These are phyloP conservation scores for Heliconius eleuchia DNA, from an alignment of 1,140 invertebrate genomes.

Conservation along the genomic window DNA sequence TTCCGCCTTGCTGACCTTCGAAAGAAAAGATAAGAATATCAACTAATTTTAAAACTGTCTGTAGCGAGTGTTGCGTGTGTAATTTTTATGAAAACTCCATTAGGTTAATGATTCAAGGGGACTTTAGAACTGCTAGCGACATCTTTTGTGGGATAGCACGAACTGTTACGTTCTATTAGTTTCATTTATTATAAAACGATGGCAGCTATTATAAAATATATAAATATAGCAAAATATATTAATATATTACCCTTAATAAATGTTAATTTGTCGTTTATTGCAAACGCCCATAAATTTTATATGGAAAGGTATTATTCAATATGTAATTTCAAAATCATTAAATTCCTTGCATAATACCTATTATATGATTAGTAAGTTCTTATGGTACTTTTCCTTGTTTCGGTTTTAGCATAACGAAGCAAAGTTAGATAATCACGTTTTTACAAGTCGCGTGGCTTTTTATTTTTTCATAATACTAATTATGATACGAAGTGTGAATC, in stretches of 20 bases:
- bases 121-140: neutral
- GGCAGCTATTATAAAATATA: neutral
- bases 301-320: neutral
- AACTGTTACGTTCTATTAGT: neutral
- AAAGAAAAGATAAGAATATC: conserved; percentile 43
- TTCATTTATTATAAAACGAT: neutral
- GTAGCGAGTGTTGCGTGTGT: conserved; percentile 13
- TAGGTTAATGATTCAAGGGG: neutral
- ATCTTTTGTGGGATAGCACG: neutral
- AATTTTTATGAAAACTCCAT: conserved; percentile 23
- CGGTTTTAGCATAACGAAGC: neutral
- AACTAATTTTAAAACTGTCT: conserved; percentile 33
- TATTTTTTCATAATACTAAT: too few relatives aligned
- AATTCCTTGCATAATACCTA: conserved; percentile 1
- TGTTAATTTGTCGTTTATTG: too few relatives aligned
- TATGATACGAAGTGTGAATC: too few relatives aligned
- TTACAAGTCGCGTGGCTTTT: neutral
- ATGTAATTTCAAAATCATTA: neutral
- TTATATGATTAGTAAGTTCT: neutral
- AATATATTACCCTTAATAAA: too few relatives aligned
- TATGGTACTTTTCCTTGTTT: neutral
- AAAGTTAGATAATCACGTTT: neutral
- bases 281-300: too few relatives aligned
- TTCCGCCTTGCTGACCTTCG: conserved; percentile 44
- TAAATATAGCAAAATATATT: neutral